These are phyloP conservation scores for Danionella cerebrum DNA, from an alignment of 2,113 vertebrate genomes.

Conservation along the genomic window DNA sequence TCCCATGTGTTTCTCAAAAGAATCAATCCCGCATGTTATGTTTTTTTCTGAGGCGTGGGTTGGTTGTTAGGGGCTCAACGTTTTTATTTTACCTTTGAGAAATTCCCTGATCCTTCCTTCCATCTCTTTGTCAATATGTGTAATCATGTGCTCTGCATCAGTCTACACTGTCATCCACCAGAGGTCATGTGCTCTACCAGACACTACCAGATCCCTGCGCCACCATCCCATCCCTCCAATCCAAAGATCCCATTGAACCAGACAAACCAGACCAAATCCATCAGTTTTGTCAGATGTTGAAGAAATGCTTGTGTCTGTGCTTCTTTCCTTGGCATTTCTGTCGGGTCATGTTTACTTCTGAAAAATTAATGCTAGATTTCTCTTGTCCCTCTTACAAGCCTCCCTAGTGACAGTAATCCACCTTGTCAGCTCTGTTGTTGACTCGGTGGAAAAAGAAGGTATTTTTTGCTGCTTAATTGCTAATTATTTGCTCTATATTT, in stretches of 20 bases:
- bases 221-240: slow-evolving; percentile 7
- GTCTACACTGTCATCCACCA: neutral
- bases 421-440: slow-evolving; percentile 90
- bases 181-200: neutral
- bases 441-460: slow-evolving; percentile 91
- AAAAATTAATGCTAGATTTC: slow-evolving; percentile 64
- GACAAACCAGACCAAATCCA: neutral
- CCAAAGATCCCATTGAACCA: neutral
- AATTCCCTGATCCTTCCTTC: slow-evolving; percentile 65
- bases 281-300: slow-evolving; percentile 3
- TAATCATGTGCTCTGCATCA: slow-evolving; percentile 25
- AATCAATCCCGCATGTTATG: neutral
- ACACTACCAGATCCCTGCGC: neutral
- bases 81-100: slow-evolving; percentile 45
- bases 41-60: too few species aligned
- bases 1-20: neutral
- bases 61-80: neutral
- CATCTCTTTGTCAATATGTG: slow-evolving; percentile 45
- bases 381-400: slow-evolving; percentile 85
- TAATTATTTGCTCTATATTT: slow-evolving; percentile 20
- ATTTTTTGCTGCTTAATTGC: slow-evolving; percentile 55
- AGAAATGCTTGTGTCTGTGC: slow-evolving; percentile 39
- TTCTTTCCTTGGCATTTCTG: slow-evolving; percentile 22
- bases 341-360: slow-evolving; percentile 19
- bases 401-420: slow-evolving; percentile 97